phyloP scores from a whole-genome alignment of 2,797 vertebrate species.

The Sebastes melanostomus region DNA sequence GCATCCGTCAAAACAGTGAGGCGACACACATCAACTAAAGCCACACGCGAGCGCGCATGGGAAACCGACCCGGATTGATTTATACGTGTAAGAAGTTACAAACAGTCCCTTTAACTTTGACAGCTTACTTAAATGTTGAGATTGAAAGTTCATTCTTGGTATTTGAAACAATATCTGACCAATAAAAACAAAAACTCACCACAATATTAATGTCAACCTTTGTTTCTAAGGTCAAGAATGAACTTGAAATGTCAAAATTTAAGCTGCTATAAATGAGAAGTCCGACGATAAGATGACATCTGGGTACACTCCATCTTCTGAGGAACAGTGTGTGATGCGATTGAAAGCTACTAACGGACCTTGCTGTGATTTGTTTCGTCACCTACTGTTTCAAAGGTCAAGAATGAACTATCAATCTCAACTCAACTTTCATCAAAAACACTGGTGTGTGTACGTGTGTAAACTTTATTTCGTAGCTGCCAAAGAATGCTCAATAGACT shows the following conservation, averaged over 20 bases:
- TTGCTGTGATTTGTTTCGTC: neutral
- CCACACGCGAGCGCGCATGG: no score
- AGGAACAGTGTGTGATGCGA: neutral
- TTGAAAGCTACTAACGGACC: neutral
- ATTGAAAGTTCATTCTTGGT: neutral
- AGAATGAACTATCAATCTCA: neutral
- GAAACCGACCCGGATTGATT: no score
- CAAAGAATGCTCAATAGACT: constrained; percentile 7
- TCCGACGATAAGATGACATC: neutral
- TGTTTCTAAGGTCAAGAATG: neutral
- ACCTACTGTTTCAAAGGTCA: neutral
- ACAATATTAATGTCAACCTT: neutral
- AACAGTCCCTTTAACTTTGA: no score
- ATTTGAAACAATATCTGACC: neutral
- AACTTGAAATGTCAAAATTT: neutral
- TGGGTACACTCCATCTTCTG: neutral
- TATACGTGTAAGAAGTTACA: no score
- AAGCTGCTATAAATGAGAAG: neutral
- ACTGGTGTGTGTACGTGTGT: neutral
- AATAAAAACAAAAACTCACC: neutral
- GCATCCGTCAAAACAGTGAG: no score
- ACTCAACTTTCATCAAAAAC: neutral
- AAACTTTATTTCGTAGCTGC: neutral
- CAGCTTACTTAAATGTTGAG: neutral
- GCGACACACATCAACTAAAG: accelerated